Percentiles rank a stretch among this genome's conserved stretches.
These are phyloP conservation scores for Alces alces DNA, from an alignment of 2,113 vertebrate species.

Conservation along the genomic window DNA sequence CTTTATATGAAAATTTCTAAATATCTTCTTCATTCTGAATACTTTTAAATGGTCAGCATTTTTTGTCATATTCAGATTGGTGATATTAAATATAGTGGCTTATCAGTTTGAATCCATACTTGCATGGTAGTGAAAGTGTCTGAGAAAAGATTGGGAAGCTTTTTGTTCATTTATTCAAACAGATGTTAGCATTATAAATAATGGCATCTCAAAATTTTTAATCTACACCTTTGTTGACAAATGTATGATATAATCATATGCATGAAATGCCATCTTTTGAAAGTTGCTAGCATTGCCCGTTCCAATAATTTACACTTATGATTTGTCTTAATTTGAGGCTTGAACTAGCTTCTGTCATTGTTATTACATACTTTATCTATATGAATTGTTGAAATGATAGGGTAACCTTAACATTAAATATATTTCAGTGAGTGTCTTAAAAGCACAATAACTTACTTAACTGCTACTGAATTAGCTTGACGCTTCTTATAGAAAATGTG, in stretches of 20 bases:
- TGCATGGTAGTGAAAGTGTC: neutral
- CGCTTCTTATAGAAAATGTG: conserved; percentile 79
- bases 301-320: neutral
- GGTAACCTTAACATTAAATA: conserved; percentile 60
- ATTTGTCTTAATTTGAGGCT: neutral
- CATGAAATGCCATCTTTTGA: neutral
- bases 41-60: neutral
- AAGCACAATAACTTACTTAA: conserved; percentile 72
- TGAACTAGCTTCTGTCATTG: neutral
- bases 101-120: neutral
- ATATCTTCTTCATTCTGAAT: conserved; percentile 23
- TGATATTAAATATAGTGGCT: conserved; percentile 17
- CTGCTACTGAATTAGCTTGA: conserved; percentile 77
- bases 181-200: conserved; percentile 18
- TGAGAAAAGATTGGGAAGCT: neutral
- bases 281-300: neutral
- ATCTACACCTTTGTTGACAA: neutral
- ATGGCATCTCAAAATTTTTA: neutral
- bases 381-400: neutral
- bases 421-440: conserved; percentile 62
- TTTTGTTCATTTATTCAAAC: neutral
- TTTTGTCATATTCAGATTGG: neutral
- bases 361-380: neutral
- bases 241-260: neutral
- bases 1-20: neutral